Evolutionary conservation across 2,888 invertebrate species (phyloP).

Genomic region (Chydorus sphaericus): DNA sequence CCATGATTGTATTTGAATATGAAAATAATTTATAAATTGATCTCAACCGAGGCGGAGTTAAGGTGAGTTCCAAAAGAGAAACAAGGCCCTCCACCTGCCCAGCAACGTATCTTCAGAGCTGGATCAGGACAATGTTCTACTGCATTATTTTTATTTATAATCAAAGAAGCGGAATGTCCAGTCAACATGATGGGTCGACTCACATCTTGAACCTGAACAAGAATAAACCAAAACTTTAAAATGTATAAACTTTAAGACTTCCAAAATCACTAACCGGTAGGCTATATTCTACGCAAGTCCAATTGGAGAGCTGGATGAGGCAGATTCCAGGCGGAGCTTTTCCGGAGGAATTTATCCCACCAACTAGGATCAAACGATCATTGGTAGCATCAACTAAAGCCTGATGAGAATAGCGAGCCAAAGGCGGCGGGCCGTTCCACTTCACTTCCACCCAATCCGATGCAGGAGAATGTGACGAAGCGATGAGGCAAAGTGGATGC

Average conservation of each 20-base stretch:
- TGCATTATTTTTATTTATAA: conserved; percentile 22
- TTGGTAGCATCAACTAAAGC: conserved; percentile 25
- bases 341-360: conserved; percentile 28
- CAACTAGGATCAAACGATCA: conserved; percentile 26
- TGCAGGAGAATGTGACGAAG: neutral
- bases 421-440: conserved; percentile 18
- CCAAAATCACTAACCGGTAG: conserved; percentile 26
- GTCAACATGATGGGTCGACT: conserved; percentile 26
- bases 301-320: conserved; percentile 25
- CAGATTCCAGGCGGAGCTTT: conserved; percentile 28
- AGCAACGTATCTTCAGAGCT: conserved; percentile 1
- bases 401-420: conserved; percentile 28
- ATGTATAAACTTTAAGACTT: neutral
- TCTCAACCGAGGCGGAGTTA: neutral
- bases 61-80: conserved; percentile 34
- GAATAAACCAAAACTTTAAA: conserved; percentile 15
- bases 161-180: conserved; percentile 24
- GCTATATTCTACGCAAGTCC: conserved; percentile 23
- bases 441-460: conserved; percentile 21
- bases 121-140: too few species aligned
- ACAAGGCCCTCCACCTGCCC: conserved; percentile 37
- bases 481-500: neutral
- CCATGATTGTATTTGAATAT: neutral
- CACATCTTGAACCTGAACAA: conserved; percentile 23
- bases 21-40: neutral